A percentile compares a stretch with the other conserved stretches of the same genome.
Conservation (phyloP, 2,113 vertebrate species). For the Myxocyprinus asiaticus region DNA sequence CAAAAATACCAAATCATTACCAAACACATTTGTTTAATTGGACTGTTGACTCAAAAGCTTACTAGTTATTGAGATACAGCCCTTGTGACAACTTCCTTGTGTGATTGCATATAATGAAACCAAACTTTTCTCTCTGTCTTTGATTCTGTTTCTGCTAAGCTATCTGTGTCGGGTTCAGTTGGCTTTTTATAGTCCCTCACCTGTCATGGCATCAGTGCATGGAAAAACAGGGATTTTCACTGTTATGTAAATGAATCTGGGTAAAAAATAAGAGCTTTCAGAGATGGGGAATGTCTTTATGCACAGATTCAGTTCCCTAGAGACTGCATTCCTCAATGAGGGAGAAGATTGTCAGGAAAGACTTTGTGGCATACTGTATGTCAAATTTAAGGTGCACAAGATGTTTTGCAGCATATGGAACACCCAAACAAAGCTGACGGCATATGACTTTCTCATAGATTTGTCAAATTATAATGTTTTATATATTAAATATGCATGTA, state of each 20-base stretch:
- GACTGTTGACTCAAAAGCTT: too few relatives aligned
- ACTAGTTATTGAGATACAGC: too few relatives aligned
- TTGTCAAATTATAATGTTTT: not conserved
- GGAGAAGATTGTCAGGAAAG: constrained; percentile 23
- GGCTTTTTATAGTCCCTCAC: constrained; percentile 64
- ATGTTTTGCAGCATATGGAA: constrained; percentile 42
- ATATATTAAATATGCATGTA: too few relatives aligned
- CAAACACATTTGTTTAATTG: too few relatives aligned
- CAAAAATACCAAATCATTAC: too few relatives aligned
- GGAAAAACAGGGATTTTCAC: constrained; percentile 55
- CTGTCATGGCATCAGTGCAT: constrained; percentile 54
- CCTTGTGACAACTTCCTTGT: too few relatives aligned
- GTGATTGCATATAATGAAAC: too few relatives aligned
- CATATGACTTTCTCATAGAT: not conserved
- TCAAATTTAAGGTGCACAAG: constrained; percentile 49
- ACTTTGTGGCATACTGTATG: constrained; percentile 12
- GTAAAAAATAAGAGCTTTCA: constrained; percentile 7
- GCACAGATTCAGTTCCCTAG: constrained; percentile 14
- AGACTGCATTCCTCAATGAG: constrained; percentile 19
- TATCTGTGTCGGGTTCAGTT: constrained; percentile 43
- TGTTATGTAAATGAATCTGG: constrained; percentile 60
- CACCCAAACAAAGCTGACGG: constrained; percentile 23
- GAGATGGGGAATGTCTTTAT: not conserved
- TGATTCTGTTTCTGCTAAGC: constrained; percentile 40
- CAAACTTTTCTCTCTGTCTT: not conserved